These are phyloP conservation scores for Sesamia inferens DNA, from an alignment of 2,888 invertebrate genomes.

Conservation along the genomic window DNA sequence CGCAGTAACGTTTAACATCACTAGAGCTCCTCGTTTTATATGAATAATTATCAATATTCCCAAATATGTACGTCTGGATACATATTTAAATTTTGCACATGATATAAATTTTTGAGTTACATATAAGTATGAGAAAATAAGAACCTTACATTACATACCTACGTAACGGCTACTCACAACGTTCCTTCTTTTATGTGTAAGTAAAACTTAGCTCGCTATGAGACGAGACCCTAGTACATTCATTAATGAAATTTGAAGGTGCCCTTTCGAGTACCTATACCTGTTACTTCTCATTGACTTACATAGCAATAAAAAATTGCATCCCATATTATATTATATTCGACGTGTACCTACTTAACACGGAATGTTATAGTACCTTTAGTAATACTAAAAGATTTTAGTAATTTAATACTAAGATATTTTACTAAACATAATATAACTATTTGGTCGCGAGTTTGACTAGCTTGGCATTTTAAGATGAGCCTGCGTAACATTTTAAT, in stretches of 20 bases:
- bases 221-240: constrained; percentile 15
- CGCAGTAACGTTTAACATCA: constrained; percentile 71
- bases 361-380: constrained; percentile 23
- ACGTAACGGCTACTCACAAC: constrained; percentile 56
- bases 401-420: constrained; percentile 36
- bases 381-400: constrained; percentile 23
- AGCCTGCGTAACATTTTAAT: constrained; percentile 9
- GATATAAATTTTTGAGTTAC: constrained; percentile 34
- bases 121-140: constrained; percentile 36
- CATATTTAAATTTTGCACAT: constrained; percentile 29
- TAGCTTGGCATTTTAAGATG: constrained; percentile 45
- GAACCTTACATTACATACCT: constrained; percentile 34
- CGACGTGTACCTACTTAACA: constrained; percentile 8
- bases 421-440: constrained; percentile 44
- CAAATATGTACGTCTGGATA: constrained; percentile 35
- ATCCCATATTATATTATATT: constrained; percentile 1
- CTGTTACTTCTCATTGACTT: not conserved
- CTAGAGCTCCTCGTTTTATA: constrained; percentile 58
- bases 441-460: constrained; percentile 61
- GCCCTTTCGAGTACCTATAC: constrained; percentile 11
- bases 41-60: constrained; percentile 37
- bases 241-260: constrained; percentile 6
- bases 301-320: constrained; percentile 21
- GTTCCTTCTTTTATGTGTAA: constrained; percentile 48
- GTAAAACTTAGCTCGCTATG: constrained; percentile 9